Evolutionary conservation across 2,797 vertebrate genomes (phyloP), one percentile per base, ranked within the genome.

Genomic region (Babyrousa celebensis): DNA sequence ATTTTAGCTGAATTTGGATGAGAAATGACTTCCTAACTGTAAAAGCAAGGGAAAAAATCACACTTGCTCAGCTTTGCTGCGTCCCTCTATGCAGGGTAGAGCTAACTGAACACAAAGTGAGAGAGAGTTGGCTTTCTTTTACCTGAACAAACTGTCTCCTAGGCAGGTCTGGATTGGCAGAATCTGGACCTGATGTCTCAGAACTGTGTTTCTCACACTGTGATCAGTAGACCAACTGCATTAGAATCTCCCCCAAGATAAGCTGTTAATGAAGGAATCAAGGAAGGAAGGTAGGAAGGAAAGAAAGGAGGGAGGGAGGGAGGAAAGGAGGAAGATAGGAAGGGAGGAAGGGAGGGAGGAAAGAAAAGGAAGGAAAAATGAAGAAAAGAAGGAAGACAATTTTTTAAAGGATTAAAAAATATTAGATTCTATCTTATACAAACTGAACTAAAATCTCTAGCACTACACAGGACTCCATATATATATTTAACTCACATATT

Each of bases 21-120:
- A 72, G 71, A n/a, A 94, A 93, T 68, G 36, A 18, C 32, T 83
- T 70, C 27, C 16, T 74, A 48, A 75, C 60, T 18, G 93, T 79
- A 56, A 71, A 67, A 87, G 11, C 75, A 60, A 68, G 16, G 29
- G 29, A 87, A 74, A 63, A 90, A 9, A 29, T 75, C 16, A 79
- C 21, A 16, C 4, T 9, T 9, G 0, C 27, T 86, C 23, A 63
- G 40, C 20, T 32, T 63, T 71, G 40, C 27, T 56, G 63, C 63
- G 71, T 36, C 20, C 18, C 14, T 89, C 11, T 43, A 17, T 8
- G 5, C 16, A 29, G 6, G 2, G n/a, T 12, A 52, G 18, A 77
- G 67, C 27, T 75, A 16, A 56, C 32, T 10, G 54, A 43, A 18
- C 83, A 16, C 15, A 4, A 23, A 32, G 27, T 32, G 18, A n/a